Evolutionary conservation across 64 coral and sea anemone genomes (phyloP).

Genomic region (Pocillopora verrucosa): DNA sequence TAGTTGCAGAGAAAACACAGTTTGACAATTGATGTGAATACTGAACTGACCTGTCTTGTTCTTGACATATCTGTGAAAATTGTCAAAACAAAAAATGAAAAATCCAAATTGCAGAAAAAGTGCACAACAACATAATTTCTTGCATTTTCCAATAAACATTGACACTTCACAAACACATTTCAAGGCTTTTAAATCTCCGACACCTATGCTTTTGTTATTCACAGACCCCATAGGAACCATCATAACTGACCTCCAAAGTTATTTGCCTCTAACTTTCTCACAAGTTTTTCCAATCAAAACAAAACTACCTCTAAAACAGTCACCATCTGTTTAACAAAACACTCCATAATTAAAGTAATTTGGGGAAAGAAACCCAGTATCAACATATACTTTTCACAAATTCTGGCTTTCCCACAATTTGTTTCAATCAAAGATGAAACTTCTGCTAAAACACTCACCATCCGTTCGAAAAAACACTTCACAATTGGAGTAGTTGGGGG

Average conservation of each 20-base stretch:
- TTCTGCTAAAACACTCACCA: constrained; percentile 46
- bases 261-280: too few relatives aligned
- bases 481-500: constrained; percentile 55
- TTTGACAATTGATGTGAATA: not conserved
- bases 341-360: constrained; percentile 54
- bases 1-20: too few relatives aligned
- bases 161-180: too few relatives aligned
- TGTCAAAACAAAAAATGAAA: not conserved
- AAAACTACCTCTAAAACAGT: not conserved
- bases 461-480: constrained; percentile 73
- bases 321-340: constrained; percentile 83
- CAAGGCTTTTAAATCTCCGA: too few relatives aligned
- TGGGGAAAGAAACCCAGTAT: constrained; percentile 76
- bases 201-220: too few relatives aligned
- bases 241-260: too few relatives aligned
- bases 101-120: not conserved
- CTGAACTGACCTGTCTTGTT: constrained; percentile 46
- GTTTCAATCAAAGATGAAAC: not conserved
- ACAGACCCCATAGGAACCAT: too few relatives aligned
- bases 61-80: constrained; percentile 54
- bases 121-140: not conserved
- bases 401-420: not conserved
- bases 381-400: constrained; percentile 62
- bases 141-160: too few relatives aligned
- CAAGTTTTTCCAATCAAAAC: not conserved